phyloP scores from a whole-genome alignment of 2,797 vertebrate species.

The Loris lydekkerianus region DNA sequence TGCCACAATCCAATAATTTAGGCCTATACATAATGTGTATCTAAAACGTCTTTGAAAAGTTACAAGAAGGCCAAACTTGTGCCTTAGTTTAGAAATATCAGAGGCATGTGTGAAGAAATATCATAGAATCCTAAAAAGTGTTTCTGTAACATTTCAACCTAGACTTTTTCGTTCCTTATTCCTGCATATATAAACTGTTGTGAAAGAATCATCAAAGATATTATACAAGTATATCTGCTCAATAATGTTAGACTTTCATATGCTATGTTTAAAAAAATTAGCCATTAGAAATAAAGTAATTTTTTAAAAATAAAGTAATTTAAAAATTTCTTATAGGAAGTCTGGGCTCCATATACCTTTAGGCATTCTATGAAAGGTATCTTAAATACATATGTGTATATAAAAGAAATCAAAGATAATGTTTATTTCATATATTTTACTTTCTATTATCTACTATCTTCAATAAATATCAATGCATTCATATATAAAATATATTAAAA shows the following conservation, averaged over 20 bases:
- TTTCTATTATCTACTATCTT: not conserved
- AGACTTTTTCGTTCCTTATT: not conserved
- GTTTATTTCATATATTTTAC: not conserved
- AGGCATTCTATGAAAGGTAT: not conserved
- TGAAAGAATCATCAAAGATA: not conserved
- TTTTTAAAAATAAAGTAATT: conserved; percentile 28
- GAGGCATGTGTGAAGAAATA: not conserved
- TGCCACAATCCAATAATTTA: not conserved
- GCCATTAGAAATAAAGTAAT: not conserved
- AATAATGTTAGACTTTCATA: not conserved
- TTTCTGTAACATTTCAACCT: conserved; percentile 14
- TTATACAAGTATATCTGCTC: not conserved
- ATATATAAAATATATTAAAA: conserved; percentile 29
- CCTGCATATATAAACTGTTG: not conserved
- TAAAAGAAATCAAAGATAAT: conserved; percentile 49
- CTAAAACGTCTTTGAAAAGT: conserved; percentile 16
- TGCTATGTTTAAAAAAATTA: not conserved
- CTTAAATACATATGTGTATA: not conserved
- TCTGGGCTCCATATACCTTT: not conserved
- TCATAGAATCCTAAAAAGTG: not conserved
- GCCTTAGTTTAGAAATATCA: not conserved
- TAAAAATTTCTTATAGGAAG: conserved; percentile 1
- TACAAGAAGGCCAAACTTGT: not conserved
- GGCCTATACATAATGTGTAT: not conserved
- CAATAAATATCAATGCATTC: not conserved